phyloP scores from a whole-genome alignment of 1,140 invertebrate species.

The Vanessa atalanta region DNA sequence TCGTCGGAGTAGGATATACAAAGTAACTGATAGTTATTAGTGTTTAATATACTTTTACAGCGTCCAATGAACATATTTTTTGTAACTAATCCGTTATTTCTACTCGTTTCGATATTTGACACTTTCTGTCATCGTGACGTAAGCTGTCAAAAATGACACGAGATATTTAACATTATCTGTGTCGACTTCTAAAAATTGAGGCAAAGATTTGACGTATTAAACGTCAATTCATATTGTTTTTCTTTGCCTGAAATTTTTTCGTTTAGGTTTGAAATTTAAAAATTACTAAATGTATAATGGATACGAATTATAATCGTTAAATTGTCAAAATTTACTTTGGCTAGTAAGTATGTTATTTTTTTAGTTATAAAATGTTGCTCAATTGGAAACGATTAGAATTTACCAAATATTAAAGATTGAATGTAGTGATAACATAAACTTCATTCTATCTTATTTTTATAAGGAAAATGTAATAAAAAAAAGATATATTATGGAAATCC shows the following conservation, averaged over 20 bases:
- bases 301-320: not conserved
- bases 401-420: not conserved
- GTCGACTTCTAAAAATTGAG: too few relatives aligned
- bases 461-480: not conserved
- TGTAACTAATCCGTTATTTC: not conserved
- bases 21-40: slow-evolving; percentile 51
- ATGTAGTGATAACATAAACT: not conserved
- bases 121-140: not conserved
- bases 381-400: slow-evolving; percentile 14
- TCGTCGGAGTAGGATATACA: slow-evolving; percentile 51
- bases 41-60: not conserved
- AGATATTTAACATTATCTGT: too few relatives aligned
- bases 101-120: not conserved
- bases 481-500: not conserved
- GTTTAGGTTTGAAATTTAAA: too few relatives aligned
- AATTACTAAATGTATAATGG: not conserved
- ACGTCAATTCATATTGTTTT: too few relatives aligned
- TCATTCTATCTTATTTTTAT: not conserved
- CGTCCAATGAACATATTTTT: not conserved
- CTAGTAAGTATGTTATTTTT: not conserved
- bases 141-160: too few relatives aligned
- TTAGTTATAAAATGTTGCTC: slow-evolving; percentile 1
- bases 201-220: too few relatives aligned
- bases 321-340: not conserved
- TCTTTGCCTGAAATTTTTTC: too few relatives aligned